Evolutionary conservation across 2,797 vertebrate species (phyloP), one percentile per base, ranked within the genome.

Genomic region (Astyanax mexicanus): DNA sequence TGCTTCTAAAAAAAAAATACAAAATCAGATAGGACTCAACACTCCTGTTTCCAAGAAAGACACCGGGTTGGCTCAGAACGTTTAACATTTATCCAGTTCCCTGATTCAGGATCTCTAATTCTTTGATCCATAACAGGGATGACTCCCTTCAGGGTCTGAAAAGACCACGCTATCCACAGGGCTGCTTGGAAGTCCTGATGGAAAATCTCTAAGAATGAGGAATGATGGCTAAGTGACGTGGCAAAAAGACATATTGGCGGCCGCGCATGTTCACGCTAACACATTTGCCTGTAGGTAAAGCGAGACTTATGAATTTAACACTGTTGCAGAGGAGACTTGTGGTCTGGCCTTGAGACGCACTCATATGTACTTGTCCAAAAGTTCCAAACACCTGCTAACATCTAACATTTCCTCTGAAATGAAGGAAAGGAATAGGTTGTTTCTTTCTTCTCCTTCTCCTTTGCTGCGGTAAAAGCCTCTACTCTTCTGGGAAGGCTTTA

Each of bases 41-140:
- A 54, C 37, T 42, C 25, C 29, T 60, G 21, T 40, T 70, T 77
- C 42, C 61, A 40, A 12, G 40, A 29, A 42, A 27, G 21, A 44
- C 65, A 49, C 35, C 5, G 45, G 67, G 21, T 6, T 44, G 58
- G 6, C 21, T 65, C 17, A 40, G 57, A 66, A 37, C 61, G 4
- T 29, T 8, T 32, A 74, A 11, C 65, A 27, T 21, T 47, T 29
- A 66, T 10, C 5, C 47, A 72, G 9, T 42, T 11, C 11, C 47
- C 69, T 70, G 80, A 84, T 84, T 84, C 66, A 75, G 74, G 68
- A 77, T 55, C 69, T 62, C 32, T 64, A 75, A 85, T 84, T 78
- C 78, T 86, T 75, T 87, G 84, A 88, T 83, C 75, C 79, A 37
- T 35, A 61, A 54, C 79, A 80, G 69, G 80, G 74, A 72, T 54